phyloP scores from a whole-genome alignment of 2,113 vertebrate genomes.

The Rana temporaria region DNA sequence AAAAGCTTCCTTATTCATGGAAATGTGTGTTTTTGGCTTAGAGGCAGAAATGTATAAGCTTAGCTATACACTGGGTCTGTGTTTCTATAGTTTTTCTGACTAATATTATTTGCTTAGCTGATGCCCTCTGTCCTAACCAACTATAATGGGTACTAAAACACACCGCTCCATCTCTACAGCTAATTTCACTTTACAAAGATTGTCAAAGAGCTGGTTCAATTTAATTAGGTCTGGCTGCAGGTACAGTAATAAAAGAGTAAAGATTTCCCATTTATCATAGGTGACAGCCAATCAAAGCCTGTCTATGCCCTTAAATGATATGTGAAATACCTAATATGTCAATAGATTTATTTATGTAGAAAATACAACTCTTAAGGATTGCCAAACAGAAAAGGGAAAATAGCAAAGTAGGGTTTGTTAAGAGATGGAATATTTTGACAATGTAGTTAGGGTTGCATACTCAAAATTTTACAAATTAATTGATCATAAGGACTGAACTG shows the following conservation, averaged over 20 bases:
- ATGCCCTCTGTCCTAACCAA: constrained; percentile 72
- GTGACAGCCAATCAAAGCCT: constrained; percentile 77
- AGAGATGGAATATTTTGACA: too few species aligned
- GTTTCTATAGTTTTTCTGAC: constrained; percentile 63
- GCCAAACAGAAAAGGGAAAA: neutral
- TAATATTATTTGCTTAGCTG: constrained; percentile 70
- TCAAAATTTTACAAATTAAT: too few species aligned
- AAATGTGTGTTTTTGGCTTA: too few species aligned
- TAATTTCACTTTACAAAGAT: constrained; percentile 73
- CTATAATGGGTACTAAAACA: constrained; percentile 70
- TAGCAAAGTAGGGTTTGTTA: neutral
- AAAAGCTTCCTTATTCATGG: too few species aligned
- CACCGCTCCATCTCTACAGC: constrained; percentile 63
- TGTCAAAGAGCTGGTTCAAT: constrained; percentile 66
- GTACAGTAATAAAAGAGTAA: constrained; percentile 76
- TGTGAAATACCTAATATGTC: constrained; percentile 64
- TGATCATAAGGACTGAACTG: too few species aligned
- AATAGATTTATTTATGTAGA: constrained; percentile 16
- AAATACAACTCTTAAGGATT: neutral
- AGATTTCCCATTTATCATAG: constrained; percentile 80
- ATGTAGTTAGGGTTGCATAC: too few species aligned
- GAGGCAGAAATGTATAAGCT: too few species aligned
- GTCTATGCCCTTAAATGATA: constrained; percentile 73
- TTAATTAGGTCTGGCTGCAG: constrained; percentile 75
- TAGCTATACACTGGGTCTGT: neutral